Conservation (phyloP, 2,113 vertebrate genomes). For the Enhydra lutris region DNA sequence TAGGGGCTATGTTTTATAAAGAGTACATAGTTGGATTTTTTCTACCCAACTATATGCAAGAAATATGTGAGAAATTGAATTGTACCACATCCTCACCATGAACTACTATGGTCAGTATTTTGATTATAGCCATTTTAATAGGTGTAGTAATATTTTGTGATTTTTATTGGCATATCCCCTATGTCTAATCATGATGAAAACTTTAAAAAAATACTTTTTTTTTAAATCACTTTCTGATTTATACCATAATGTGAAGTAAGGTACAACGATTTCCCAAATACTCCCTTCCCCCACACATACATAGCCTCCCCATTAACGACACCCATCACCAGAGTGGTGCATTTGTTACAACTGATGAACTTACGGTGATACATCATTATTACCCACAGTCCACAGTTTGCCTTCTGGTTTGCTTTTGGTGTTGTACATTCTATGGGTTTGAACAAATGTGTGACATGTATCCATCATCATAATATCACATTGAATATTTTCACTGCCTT, state of each 20-base stretch:
- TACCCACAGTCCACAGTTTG: not conserved
- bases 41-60: not conserved
- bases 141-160: not conserved
- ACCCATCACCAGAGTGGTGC: not conserved
- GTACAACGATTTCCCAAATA: not conserved
- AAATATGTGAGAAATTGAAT: not conserved
- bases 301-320: not conserved
- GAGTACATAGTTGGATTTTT: not conserved
- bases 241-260: not conserved
- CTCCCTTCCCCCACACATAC: not conserved
- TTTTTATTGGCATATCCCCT: not conserved
- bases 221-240: not conserved
- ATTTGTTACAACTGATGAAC: not conserved
- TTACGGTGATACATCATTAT: not conserved
- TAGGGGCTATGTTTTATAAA: not conserved
- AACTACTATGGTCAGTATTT: not conserved
- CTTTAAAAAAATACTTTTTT: not conserved
- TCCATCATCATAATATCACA: not conserved
- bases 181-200: not conserved
- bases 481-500: not conserved
- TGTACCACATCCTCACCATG: not conserved
- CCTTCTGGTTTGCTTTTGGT: no score
- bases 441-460: not conserved
- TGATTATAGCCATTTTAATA: not conserved
- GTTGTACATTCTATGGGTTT: not conserved